Base-by-base conservation (phyloP, 2,113 vertebrate species). In the Mobula birostris region DNA sequence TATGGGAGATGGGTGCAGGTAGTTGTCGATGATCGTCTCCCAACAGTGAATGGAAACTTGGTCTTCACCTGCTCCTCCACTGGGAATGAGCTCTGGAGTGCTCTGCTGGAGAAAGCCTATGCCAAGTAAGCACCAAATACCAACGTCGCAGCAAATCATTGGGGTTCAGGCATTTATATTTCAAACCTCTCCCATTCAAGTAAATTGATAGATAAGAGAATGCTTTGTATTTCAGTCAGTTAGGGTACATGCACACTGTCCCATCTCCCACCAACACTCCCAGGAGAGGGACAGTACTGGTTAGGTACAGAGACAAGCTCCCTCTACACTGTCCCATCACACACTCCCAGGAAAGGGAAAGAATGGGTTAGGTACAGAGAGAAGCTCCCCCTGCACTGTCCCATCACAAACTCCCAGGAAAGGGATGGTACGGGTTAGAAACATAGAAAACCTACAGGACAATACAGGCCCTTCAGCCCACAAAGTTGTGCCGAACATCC, bases 1-100 rank as follows among this genome's bases (percentile, higher is more conserved):
- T 98, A 97, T 95, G 97, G 97, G 94, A 96, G 96, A 95, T 98
- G 97, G 97, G 96, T 97, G 95, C 97, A 98, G 95, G 97, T 98
- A 95, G 97, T 98, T 79, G 96, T 98, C 94, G 97, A 97, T 95
- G 97, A 98, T 96, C 95, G 94, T 95, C 97, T 98, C 95, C 97
- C 97, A 61, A 96, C 97, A 82, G 96, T 96, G 72, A 94, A 96
- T 66, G 96, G 96, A 95, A 96, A 96, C 94, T 96, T 98, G 95
- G 96, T 98, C 95, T 98, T 97, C 96, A 97, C 97, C 95, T 96
- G 96, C 95, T 98, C 97, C 94, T 95, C 95, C 95, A 96, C 96
- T 92, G 95, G 95, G 88, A 96, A 96, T 21, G 97, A 98, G 96
- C 97, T 88, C 12, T 88, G 85, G 85, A 88, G 85, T 32, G 85